Base-by-base conservation (phyloP, 2,113 vertebrate genomes). In the Mobula hypostoma region DNA sequence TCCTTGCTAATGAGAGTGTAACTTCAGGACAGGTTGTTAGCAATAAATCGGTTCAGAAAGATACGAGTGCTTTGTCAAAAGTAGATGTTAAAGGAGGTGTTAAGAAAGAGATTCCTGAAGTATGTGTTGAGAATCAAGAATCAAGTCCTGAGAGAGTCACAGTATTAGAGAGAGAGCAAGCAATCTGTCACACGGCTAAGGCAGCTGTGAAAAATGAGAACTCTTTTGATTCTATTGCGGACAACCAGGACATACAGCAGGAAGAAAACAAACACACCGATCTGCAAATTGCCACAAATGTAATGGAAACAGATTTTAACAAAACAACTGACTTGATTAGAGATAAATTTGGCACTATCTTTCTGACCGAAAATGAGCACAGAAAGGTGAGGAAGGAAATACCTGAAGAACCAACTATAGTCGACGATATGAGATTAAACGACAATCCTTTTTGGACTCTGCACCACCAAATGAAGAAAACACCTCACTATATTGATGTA, bases 401-500 rank as follows among this genome's bases (percentile, higher is more conserved):
- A 87, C 61, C 6, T 8, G 12, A 95, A 85, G 95, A 95, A 93
- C 94, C 95, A 74, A 94, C 93, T 80, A 94, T 95, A 80, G 77
- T 94, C 63, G 91, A n/a, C 76, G 94, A 94, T 58, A 94, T 93
- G 74, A 77, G 93, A 72, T 63, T 36, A 56, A 95, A 76, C 95
- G 95, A 94, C 95, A 96, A 58, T 95, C 95, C 95, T 61, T 94
- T 95, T 94, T 94, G 95, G 70, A 94, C 78, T 17, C 66, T 70
- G 48, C 21, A 87, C 92, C 94, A 94, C 61, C 95, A 95, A 74
- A 94, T 83, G 58, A 96, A 96, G 83, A 97, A 95, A 95, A 97
- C 96, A 94, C 96, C 96, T 61, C 97, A 98, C 96, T 98, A 96
- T 94, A 70, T 98, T 88, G 97, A 98, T 94, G 96, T 99, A 90